Conservation (phyloP, 2,113 vertebrate species). For the Anolis carolinensis region DNA sequence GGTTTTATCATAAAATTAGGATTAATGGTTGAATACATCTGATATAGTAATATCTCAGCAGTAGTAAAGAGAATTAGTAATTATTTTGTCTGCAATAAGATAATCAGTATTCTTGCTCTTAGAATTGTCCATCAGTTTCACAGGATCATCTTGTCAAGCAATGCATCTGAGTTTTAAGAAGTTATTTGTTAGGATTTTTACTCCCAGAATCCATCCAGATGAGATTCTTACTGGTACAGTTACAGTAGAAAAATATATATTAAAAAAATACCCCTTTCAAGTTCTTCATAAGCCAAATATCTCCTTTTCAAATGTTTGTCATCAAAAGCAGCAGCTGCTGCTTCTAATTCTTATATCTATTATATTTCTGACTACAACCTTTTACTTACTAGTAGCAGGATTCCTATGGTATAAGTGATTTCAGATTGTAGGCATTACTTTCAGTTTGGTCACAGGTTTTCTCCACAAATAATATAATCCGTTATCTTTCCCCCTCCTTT, state of each 20-base stretch:
- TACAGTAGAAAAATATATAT: too few relatives aligned
- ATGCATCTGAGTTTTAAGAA: neutral
- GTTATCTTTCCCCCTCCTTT: neutral
- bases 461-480: neutral
- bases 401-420: neutral
- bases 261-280: too few relatives aligned
- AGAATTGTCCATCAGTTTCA: neutral
- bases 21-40: neutral
- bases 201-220: too few relatives aligned
- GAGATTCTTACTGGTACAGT: too few relatives aligned
- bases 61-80: neutral
- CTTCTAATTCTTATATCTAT: neutral
- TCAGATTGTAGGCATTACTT: neutral
- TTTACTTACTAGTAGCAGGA: neutral
- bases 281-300: neutral
- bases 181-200: too few relatives aligned
- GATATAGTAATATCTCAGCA: neutral
- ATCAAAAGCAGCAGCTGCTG: neutral
- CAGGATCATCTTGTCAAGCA: neutral
- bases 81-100: neutral
- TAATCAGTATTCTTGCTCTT: neutral
- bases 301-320: neutral
- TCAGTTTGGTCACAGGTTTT: neutral
- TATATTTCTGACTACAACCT: too few relatives aligned
- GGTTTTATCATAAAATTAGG: neutral